Evolutionary conservation across 2,113 vertebrate genomes (phyloP).

Genomic region (Micromys minutus): DNA sequence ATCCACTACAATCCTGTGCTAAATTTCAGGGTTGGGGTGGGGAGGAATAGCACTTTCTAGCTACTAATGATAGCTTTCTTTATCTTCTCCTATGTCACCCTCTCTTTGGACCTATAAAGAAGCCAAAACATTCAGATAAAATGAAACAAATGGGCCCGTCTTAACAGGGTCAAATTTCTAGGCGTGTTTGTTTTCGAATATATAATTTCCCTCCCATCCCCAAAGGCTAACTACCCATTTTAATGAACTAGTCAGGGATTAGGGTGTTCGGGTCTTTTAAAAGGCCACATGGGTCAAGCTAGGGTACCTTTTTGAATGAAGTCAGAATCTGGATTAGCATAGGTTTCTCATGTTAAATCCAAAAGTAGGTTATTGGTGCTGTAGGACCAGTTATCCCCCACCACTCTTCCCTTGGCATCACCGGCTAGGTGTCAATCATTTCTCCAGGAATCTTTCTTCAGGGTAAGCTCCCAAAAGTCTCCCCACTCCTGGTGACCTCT

Average conservation of each 20-base stretch:
- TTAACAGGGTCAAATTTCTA: neutral
- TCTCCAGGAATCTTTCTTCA: neutral
- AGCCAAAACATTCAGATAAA: neutral
- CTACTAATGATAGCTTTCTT: neutral
- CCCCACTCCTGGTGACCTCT: neutral
- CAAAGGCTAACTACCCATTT: neutral
- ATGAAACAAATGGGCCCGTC: neutral
- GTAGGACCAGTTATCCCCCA: neutral
- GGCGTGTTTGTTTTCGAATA: neutral
- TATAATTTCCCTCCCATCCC: neutral
- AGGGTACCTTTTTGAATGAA: neutral
- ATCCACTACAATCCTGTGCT: slow-evolving; percentile 1
- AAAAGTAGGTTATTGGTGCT: neutral
- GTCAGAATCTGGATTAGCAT: neutral
- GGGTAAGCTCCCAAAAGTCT: neutral
- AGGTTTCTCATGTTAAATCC: neutral
- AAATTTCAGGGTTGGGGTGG: neutral
- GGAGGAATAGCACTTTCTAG: neutral
- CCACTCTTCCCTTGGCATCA: neutral
- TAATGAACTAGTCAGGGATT: neutral
- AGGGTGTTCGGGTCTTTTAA: neutral
- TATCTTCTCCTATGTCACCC: neutral
- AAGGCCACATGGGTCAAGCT: neutral
- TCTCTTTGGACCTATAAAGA: neutral
- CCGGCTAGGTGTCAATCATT: neutral